A percentile compares a stretch with the other conserved stretches of the same genome.
Conservation (phyloP, 2,888 invertebrate genomes). For the Archips xylosteana region DNA sequence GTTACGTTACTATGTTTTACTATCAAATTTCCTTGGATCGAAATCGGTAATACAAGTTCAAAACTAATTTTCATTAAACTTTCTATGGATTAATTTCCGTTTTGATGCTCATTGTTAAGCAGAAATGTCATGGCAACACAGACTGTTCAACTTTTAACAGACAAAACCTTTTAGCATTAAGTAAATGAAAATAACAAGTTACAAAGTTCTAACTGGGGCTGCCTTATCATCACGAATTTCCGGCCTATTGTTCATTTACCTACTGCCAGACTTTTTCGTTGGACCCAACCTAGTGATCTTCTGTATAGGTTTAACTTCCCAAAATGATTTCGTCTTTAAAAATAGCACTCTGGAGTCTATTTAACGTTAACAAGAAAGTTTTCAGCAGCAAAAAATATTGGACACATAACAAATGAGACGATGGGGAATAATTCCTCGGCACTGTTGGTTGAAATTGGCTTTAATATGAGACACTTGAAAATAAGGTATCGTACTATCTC, state of each 20-base stretch:
- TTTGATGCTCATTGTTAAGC: conserved; percentile 21
- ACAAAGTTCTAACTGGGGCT: conserved; percentile 16
- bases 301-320: conserved; percentile 10
- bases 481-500: too few relatives aligned
- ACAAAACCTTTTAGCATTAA: conserved; percentile 40
- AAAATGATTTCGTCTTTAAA: conserved; percentile 10
- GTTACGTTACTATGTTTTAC: not conserved
- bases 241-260: conserved; percentile 10
- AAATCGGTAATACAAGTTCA: not conserved
- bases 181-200: conserved; percentile 37
- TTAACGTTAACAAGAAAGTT: not conserved
- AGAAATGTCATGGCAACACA: conserved; percentile 23
- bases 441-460: not conserved
- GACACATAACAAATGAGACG: not conserved
- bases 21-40: not conserved
- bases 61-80: not conserved
- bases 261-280: conserved; percentile 7
- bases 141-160: conserved; percentile 18
- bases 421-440: not conserved
- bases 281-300: not conserved
- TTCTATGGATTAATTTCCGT: conserved; percentile 32
- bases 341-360: not conserved
- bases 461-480: not conserved
- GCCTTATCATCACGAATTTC: conserved; percentile 12
- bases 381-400: not conserved